phyloP scores from a whole-genome alignment of 2,113 vertebrate genomes.

The Circaetus cinerascens region DNA sequence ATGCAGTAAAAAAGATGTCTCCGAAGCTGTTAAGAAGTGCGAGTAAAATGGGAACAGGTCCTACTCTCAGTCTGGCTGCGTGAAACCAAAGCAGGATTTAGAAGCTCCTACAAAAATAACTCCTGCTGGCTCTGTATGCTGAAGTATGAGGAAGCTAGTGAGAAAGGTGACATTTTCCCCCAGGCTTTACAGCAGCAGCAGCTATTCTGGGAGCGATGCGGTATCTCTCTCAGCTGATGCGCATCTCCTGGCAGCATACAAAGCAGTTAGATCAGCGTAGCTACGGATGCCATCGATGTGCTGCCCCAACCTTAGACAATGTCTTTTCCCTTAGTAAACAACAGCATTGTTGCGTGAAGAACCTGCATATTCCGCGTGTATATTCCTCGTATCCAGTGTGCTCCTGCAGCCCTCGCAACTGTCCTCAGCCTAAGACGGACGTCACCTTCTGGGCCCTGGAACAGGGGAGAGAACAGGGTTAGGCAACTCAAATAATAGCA shows the following conservation, averaged over 20 bases:
- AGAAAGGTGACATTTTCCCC: background rate
- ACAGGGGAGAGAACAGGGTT: background rate
- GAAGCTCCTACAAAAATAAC: background rate
- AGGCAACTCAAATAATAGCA: background rate
- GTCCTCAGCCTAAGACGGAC: background rate
- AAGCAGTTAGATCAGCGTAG: background rate
- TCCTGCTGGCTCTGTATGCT: background rate
- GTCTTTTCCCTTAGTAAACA: background rate
- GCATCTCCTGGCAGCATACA: background rate
- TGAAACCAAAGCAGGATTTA: background rate
- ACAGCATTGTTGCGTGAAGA: background rate
- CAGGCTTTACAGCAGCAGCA: background rate
- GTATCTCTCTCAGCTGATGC: background rate
- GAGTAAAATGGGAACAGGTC: background rate
- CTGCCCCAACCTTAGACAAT: background rate
- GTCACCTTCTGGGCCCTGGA: background rate
- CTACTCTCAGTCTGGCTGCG: background rate
- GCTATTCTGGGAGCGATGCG: background rate
- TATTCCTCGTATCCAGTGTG: rapidly evolving
- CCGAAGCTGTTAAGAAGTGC: background rate
- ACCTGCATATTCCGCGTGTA: background rate
- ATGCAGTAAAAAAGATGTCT: background rate
- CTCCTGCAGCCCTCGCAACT: background rate
- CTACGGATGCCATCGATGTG: background rate
- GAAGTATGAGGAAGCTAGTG: background rate